Evolutionary conservation across 2,888 invertebrate species (phyloP), one percentile per base, ranked within the genome.

Genomic region (Neria commutata): DNA sequence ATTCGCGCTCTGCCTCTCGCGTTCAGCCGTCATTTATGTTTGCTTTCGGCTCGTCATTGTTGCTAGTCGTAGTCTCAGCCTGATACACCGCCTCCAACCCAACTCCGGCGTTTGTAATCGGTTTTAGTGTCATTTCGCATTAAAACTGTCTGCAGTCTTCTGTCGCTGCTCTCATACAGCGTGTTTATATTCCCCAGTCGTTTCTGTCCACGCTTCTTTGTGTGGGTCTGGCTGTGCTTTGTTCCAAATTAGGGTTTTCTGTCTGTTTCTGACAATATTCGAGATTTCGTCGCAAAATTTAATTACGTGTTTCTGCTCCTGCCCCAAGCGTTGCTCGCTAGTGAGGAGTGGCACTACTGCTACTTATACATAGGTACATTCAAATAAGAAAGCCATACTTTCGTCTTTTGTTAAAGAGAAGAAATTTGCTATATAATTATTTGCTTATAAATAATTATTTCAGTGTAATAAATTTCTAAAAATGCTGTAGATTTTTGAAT

Each of bases 91-190:
- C 3, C 42, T 42, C n/a, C n/a, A n/a, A n/a, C n/a, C n/a, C n/a
- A n/a, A n/a, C n/a, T n/a, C 21, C 14, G 5, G 21, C 42, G 14
- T 42, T 42, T 42, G 19, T 17, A 42, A 42, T 17, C 42, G 14
- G 42, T 42, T 42, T 42, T 42, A 42, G 19, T 42, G 42, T 42
- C 42, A 42, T 17, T 42, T 21, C 5, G 42, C 42, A 14, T 42
- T 42, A 6, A 42, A 42, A 21, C 42, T 19, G 3, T 19, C 19
- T 17, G 42, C 42, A 42, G 3, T 19, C 19, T 17, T 42, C 42
- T 42, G 42, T 42, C 19, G 17, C 42, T 4, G 17, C 21, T 8
- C 11, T 29, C 11, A 29, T 29, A 6, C 11, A 29, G 29, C 29
- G 29, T n/a, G n/a, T n/a, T n/a, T n/a, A n/a, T n/a, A n/a, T n/a